phyloP scores from a whole-genome alignment of 1,140 invertebrate species.

The Camponotus floridanus region DNA sequence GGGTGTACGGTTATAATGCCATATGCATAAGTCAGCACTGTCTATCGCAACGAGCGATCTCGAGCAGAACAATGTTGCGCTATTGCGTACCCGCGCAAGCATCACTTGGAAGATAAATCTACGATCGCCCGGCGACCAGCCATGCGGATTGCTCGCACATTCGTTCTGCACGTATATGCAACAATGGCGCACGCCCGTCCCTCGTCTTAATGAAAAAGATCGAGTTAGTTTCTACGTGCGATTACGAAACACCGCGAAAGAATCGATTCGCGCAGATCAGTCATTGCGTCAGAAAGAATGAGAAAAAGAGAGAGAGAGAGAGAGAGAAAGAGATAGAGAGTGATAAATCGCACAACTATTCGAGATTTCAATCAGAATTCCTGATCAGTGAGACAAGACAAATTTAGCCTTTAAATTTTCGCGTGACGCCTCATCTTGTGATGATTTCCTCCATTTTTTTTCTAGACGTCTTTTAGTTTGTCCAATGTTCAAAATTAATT shows the following conservation, averaged over 20 bases:
- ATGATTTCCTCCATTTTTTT: no score
- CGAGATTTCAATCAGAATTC: slow-evolving; percentile 37
- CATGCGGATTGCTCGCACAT: slow-evolving; percentile 47
- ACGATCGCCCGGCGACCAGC: slow-evolving; percentile 45
- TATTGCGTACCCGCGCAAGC: slow-evolving; percentile 53
- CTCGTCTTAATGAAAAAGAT: slow-evolving; percentile 27
- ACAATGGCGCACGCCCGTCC: slow-evolving; percentile 47
- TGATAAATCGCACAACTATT: slow-evolving; percentile 11
- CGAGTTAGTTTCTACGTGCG: slow-evolving; percentile 26
- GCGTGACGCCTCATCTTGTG: background rate
- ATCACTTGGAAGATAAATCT: slow-evolving; percentile 57
- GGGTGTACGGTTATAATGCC: slow-evolving; percentile 38
- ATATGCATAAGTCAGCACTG: slow-evolving; percentile 48
- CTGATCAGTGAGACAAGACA: background rate
- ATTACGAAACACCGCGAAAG: slow-evolving; percentile 30
- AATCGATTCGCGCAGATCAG: background rate
- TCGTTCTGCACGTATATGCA: slow-evolving; percentile 35
- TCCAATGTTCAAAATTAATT: no score
- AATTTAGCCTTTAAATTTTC: slow-evolving; percentile 7
- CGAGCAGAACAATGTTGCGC: slow-evolving; percentile 56
- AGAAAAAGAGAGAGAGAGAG: background rate
- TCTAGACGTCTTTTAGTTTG: no score
- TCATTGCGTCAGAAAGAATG: slow-evolving; percentile 24
- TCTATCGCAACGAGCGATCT: slow-evolving; percentile 56
- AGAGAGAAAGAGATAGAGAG: background rate